Conservation (phyloP, 2,113 vertebrate genomes). For the Otocyon megalotis region DNA sequence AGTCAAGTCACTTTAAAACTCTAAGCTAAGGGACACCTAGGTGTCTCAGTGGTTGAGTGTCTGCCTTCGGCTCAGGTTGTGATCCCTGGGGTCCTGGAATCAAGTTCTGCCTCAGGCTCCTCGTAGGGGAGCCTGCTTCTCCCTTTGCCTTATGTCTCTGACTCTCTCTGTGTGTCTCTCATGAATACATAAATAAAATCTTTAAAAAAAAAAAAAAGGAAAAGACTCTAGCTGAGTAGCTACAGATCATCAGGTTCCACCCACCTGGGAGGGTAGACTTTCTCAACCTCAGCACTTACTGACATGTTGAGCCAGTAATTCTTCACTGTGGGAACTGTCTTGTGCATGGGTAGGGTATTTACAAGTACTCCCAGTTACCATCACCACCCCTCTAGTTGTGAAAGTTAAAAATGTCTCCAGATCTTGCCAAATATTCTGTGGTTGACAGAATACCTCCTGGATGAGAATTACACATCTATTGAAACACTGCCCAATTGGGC, state of each 20-base stretch:
- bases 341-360: accelerated
- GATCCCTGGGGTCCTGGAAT: no score
- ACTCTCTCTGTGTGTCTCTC: no score
- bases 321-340: not conserved
- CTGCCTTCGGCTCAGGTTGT: no score
- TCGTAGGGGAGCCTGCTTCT: no score
- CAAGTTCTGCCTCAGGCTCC: no score
- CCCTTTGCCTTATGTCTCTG: no score
- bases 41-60: no score
- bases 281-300: not conserved
- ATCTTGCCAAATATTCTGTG: not conserved
- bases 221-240: not conserved
- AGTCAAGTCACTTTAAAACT: not conserved
- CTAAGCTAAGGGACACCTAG: not conserved
- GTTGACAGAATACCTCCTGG: not conserved
- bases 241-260: no score
- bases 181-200: no score
- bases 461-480: not conserved
- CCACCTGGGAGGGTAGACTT: accelerated
- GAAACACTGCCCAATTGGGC: accelerated
- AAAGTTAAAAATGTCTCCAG: not conserved
- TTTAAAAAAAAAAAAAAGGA: no score
- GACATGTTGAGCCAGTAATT: not conserved
- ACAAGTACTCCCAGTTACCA: not conserved
- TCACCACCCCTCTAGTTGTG: not conserved